Conservation (phyloP, 2,113 vertebrate genomes). For the Hymenochirus boettgeri region DNA sequence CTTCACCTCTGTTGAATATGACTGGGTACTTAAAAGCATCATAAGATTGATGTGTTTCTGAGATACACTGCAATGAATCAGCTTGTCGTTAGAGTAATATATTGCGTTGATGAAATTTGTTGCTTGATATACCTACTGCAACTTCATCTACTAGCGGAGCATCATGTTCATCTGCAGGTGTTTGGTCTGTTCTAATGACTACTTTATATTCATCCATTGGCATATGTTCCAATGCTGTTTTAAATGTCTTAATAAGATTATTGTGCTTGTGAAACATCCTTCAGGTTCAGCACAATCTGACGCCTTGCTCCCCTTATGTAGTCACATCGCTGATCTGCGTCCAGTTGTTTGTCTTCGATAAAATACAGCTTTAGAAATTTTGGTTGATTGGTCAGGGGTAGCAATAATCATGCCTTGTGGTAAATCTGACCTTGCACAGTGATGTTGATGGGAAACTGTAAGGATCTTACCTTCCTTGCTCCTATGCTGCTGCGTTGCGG, state of each 20-base stretch:
- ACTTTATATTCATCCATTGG: constrained; percentile 1
- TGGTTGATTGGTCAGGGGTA: no score
- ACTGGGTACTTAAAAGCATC: constrained; percentile 1
- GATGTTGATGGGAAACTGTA: no score
- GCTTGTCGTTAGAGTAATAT: background rate
- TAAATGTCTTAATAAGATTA: background rate
- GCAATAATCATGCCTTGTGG: no score
- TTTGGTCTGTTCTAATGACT: background rate
- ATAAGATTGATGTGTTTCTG: constrained; percentile 2
- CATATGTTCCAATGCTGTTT: background rate
- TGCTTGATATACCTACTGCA: background rate
- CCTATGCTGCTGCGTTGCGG: no score
- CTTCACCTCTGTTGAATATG: background rate
- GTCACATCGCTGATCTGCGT: no score
- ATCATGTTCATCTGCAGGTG: background rate
- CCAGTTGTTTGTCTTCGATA: no score
- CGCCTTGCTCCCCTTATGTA: no score
- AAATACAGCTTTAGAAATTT: no score
- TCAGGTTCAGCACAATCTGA: no score
- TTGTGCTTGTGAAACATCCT: background rate
- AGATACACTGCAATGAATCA: background rate
- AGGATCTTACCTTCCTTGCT: no score
- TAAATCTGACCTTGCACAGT: no score
- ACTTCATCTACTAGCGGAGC: constrained; percentile 1
- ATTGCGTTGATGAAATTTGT: background rate